These are phyloP conservation scores for Papilio dardanus DNA, from an alignment of 1,140 invertebrate genomes.

Conservation along the genomic window DNA sequence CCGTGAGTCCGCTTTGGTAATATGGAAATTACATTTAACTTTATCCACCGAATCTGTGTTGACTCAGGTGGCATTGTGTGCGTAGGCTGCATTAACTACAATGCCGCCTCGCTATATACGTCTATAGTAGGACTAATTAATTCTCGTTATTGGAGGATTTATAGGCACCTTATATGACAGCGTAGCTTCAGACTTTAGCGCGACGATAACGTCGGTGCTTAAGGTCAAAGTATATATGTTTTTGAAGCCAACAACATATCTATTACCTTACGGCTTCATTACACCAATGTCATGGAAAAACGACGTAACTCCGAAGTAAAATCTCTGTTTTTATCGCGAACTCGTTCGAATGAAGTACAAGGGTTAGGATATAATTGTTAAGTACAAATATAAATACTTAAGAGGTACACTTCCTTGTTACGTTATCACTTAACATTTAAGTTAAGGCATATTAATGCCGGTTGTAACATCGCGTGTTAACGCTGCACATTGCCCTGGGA, in stretches of 20 bases:
- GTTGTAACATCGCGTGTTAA: slow-evolving; percentile 30
- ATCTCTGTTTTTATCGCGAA: too few relatives aligned
- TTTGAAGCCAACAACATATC: too few relatives aligned
- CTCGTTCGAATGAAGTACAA: too few relatives aligned
- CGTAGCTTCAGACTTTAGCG: too few relatives aligned
- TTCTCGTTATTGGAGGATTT: slow-evolving; percentile 20
- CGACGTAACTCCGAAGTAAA: too few relatives aligned
- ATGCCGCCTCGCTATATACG: background rate
- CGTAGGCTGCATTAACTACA: slow-evolving; percentile 34
- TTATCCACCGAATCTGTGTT: slow-evolving; percentile 36
- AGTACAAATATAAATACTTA: background rate
- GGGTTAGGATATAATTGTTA: too few relatives aligned
- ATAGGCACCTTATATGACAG: background rate
- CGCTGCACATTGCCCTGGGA: slow-evolving; percentile 12
- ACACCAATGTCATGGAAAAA: too few relatives aligned
- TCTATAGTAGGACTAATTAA: background rate
- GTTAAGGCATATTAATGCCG: background rate
- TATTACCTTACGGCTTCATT: too few relatives aligned
- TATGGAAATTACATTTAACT: slow-evolving; percentile 38
- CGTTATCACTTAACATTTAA: background rate
- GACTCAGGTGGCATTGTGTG: slow-evolving; percentile 37
- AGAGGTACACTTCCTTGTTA: background rate
- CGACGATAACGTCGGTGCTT: too few relatives aligned
- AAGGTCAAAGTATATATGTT: too few relatives aligned
- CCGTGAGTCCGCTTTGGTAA: slow-evolving; percentile 36